Percentiles rank a stretch among this genome's conserved stretches.
These are phyloP conservation scores for Sinocyclocheilus grahami DNA, from an alignment of 2,113 vertebrate genomes.

Conservation along the genomic window DNA sequence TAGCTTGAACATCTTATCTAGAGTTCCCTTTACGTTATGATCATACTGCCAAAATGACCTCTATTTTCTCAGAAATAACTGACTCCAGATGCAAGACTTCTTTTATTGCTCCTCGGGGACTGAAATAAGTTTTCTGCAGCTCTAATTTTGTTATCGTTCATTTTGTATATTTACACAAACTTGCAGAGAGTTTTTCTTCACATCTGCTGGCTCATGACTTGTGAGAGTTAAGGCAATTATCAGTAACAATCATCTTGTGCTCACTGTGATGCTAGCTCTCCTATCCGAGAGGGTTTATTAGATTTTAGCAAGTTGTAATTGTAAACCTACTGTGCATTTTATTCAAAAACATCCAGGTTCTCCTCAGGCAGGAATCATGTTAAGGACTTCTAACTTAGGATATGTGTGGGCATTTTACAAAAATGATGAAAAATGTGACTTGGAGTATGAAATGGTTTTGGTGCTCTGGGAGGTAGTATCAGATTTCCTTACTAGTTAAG, in stretches of 20 bases:
- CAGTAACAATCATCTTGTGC: neutral
- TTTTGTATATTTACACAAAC: neutral
- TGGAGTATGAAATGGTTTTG: neutral
- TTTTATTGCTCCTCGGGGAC: neutral
- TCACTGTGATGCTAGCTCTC: neutral
- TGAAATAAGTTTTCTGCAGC: neutral
- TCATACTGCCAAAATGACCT: neutral
- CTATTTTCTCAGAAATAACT: neutral
- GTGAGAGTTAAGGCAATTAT: neutral
- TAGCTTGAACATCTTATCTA: neutral
- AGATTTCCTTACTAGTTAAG: neutral
- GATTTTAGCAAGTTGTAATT: neutral
- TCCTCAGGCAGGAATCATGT: neutral
- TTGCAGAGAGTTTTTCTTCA: neutral
- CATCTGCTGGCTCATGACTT: neutral
- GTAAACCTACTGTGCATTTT: neutral
- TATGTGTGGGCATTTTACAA: neutral
- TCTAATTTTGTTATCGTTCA: neutral
- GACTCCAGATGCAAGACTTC: neutral
- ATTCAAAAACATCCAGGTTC: neutral
- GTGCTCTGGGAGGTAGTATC: neutral
- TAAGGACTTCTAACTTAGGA: neutral
- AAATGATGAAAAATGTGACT: neutral
- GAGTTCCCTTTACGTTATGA: neutral
- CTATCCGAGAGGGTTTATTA: neutral